Evolutionary conservation across 1,140 invertebrate species (phyloP), one percentile per base, ranked within the genome.

Genomic region (Eupristina koningsbergeri): DNA sequence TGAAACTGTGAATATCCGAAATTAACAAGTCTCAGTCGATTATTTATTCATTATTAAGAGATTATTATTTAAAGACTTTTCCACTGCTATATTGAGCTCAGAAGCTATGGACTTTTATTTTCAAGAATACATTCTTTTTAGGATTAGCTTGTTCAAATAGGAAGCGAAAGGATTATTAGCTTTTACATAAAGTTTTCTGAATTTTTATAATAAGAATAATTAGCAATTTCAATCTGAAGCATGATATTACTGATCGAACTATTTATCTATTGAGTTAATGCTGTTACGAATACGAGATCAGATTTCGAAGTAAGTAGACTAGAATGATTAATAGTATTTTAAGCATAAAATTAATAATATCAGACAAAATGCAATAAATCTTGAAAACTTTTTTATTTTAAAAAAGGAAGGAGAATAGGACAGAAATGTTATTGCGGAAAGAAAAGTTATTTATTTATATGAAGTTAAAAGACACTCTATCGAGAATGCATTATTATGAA

Each of bases 241-340:
- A 58, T 9, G 26, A 58, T 26, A 58, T 58, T 22, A 26, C 53
- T 26, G 53, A 58, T 58, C 53, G 22, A 58, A 6, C 5, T 58
- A 58, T 13, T 34, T 64, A 1, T 34, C 11, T 34, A 17, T 19
- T 36, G 64, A 67, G 64, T 39, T 19, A 67, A 11, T 19, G 17
- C 17, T 34, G 3, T 67, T 34, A 67, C 0, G 64, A 58, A 67
- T 22, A 39, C 22, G 11, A 0, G 34, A 15, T 22, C 17, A 34
- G 64, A 17, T 67, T 67, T 67, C 19, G 53, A 67, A 36, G 17
- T 39, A 39, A 67, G 64, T 67, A 2, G 64, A 36, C 17, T 39
- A 67, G 29, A 67, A 67, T 67, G 64, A 67, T 67, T 67, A 67
- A 67, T 67, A 39, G 64, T 67, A 19, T 36, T 36, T 17, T 39